Conservation (phyloP, 2,113 vertebrate genomes). For the Lepus americanus region DNA sequence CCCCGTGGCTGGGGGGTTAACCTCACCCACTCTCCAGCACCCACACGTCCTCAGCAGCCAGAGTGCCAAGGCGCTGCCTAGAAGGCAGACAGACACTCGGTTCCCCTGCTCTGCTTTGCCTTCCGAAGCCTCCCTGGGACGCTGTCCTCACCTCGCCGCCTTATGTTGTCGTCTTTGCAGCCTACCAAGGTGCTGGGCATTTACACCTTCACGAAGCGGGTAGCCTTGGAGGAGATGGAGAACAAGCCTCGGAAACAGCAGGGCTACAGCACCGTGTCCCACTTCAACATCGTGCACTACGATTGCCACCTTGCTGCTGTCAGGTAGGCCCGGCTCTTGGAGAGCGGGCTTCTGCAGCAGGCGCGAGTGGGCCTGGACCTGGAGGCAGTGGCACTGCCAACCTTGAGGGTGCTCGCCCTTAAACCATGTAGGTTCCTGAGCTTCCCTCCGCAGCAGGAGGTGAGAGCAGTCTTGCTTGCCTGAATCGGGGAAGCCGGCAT, state of each 20-base stretch:
- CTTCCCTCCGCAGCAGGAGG: not conserved
- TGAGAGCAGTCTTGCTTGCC: not conserved
- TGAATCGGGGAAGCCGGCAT: not conserved
- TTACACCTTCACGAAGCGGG: conserved; percentile 98
- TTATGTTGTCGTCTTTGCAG: conserved; percentile 84
- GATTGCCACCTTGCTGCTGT: conserved; percentile 98
- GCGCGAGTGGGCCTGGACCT: not conserved
- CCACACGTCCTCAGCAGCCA: not conserved
- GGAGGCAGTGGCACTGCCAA: not conserved
- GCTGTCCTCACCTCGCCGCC: not conserved
- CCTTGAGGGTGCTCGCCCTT: not conserved
- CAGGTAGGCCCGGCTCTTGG: conserved; percentile 86
- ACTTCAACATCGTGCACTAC: conserved; percentile 99
- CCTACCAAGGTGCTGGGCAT: conserved; percentile 98
- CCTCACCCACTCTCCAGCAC: not conserved
- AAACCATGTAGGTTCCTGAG: not conserved
- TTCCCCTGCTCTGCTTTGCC: not conserved
- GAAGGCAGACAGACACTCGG: too few relatives aligned
- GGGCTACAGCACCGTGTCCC: conserved; percentile 99
- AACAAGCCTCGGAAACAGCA: conserved; percentile 99
- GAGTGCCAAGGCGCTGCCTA: not conserved
- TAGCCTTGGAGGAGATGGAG: conserved; percentile 97
- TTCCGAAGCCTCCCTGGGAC: not conserved
- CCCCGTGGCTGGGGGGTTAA: not conserved
- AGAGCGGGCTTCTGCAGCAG: fast-evolving